Conservation (phyloP, 2,113 vertebrate genomes). For the Lepisosteus osseus region DNA sequence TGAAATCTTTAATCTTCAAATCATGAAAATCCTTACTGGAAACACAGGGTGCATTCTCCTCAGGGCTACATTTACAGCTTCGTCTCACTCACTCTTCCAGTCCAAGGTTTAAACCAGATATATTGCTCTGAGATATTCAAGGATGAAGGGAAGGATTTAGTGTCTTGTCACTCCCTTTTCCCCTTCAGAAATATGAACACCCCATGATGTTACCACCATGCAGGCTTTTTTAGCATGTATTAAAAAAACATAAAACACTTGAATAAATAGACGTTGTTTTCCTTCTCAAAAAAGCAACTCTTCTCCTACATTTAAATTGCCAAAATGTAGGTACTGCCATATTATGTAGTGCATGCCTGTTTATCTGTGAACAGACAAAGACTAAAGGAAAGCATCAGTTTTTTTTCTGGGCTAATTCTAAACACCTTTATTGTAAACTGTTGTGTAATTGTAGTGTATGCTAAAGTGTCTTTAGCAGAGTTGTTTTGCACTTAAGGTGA, state of each 20-base stretch:
- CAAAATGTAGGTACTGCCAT: neutral
- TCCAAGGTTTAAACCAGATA: too few relatives aligned
- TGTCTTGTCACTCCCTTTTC: too few relatives aligned
- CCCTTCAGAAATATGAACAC: too few relatives aligned
- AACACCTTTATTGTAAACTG: slow-evolving; percentile 4
- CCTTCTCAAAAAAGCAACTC: neutral
- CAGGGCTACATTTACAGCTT: too few relatives aligned
- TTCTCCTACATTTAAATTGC: neutral
- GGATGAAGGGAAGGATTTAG: too few relatives aligned
- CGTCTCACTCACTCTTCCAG: too few relatives aligned
- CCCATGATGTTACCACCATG: neutral
- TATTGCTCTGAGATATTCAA: too few relatives aligned
- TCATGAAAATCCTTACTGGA: too few relatives aligned
- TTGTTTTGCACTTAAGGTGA: slow-evolving; percentile 3
- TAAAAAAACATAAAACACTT: neutral
- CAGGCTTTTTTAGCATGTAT: slow-evolving; percentile 2
- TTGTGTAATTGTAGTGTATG: neutral
- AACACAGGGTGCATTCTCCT: too few relatives aligned
- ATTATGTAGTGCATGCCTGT: neutral
- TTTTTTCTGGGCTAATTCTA: neutral
- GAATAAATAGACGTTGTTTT: neutral
- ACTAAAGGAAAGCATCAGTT: neutral
- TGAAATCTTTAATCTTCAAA: too few relatives aligned
- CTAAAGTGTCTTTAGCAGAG: neutral
- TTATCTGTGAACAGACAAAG: neutral